phyloP scores from a whole-genome alignment of 2,888 invertebrate species.

The Ornithoptera alexandrae region DNA sequence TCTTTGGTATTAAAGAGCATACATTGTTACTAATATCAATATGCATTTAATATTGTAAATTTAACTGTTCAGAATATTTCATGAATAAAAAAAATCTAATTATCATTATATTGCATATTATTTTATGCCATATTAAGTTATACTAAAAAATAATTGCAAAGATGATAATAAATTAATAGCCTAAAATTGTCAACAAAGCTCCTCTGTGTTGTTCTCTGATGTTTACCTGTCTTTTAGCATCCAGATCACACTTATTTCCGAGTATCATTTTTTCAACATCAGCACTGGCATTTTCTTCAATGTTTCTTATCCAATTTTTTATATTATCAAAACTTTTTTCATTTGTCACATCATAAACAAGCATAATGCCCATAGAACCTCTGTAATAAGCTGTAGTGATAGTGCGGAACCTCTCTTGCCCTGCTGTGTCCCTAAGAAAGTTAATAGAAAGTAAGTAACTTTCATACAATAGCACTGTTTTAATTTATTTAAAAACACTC shows the following conservation, averaged over 20 bases:
- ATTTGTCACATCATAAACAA: slow-evolving; percentile 99
- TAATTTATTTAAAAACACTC: slow-evolving; percentile 55
- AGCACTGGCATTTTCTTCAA: slow-evolving; percentile 98
- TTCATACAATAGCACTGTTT: background rate
- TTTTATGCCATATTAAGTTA: no score
- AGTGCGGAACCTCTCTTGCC: slow-evolving; percentile 98
- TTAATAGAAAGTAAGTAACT: slow-evolving; percentile 29
- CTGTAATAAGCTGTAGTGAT: slow-evolving; percentile 99
- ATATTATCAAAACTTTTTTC: slow-evolving; percentile 99
- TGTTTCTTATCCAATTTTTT: slow-evolving; percentile 99
- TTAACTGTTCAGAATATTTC: no score
- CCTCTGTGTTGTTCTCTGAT: background rate
- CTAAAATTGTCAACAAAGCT: no score
- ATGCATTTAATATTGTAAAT: no score
- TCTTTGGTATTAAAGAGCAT: no score
- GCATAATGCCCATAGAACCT: slow-evolving; percentile 99
- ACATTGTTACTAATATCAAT: no score
- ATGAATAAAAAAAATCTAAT: no score
- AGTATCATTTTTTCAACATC: slow-evolving; percentile 99
- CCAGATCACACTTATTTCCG: slow-evolving; percentile 99
- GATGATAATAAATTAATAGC: no score
- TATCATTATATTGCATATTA: no score
- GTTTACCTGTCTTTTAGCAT: slow-evolving; percentile 92
- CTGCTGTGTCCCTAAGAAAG: slow-evolving; percentile 94
- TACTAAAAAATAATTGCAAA: no score